Evolutionary conservation across 2,113 vertebrate species (phyloP).

Genomic region (Gallinago jamesoni): DNA sequence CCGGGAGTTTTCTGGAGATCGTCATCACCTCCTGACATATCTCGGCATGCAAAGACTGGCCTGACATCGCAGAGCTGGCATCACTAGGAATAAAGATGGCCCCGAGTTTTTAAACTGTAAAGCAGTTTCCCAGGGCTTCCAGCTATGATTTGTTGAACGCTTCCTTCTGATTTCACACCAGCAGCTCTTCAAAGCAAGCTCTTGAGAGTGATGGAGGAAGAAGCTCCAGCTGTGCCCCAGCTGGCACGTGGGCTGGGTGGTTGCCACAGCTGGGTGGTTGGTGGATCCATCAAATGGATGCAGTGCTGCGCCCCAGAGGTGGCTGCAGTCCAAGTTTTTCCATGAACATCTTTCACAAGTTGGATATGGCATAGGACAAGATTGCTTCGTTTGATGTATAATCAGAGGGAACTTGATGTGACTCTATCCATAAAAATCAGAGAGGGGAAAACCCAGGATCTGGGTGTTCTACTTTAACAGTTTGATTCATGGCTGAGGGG

Average conservation of each 20-base stretch:
- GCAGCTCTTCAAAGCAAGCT: background rate
- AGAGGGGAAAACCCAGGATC: background rate
- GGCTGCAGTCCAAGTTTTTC: background rate
- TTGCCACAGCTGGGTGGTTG: background rate
- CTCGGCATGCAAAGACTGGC: background rate
- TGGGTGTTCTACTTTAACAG: background rate
- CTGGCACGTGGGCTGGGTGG: too few species aligned
- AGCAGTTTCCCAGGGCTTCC: background rate
- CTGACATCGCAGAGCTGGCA: background rate
- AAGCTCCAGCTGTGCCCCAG: background rate
- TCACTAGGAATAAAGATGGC: background rate
- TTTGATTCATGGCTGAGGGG: background rate
- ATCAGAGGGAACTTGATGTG: background rate
- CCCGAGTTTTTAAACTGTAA: background rate
- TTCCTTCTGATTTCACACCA: background rate
- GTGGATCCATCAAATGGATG: background rate
- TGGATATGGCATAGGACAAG: too few species aligned
- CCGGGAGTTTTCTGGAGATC: accelerated
- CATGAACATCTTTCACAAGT: background rate
- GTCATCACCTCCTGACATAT: background rate
- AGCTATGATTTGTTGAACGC: background rate
- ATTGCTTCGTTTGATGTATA: background rate
- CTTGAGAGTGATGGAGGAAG: background rate
- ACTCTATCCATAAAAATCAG: background rate
- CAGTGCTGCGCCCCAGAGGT: background rate